Evolutionary conservation across 1,140 invertebrate species (phyloP).

Genomic region (Tetramorium alpestre): DNA sequence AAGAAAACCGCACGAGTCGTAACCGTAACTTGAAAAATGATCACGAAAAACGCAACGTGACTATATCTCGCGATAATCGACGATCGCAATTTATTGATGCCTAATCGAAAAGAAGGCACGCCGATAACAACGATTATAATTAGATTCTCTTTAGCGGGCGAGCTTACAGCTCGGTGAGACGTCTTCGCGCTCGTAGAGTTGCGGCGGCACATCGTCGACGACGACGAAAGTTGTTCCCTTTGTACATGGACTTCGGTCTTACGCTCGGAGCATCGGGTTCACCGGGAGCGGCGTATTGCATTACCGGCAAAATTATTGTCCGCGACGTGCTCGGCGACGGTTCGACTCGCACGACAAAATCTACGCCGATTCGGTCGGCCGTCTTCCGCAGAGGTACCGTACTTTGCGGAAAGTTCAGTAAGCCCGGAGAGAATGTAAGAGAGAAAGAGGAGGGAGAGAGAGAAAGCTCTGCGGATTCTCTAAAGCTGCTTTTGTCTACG

Average conservation of each 20-base stretch:
- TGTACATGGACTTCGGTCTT: conserved; percentile 30
- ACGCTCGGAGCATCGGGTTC: conserved; percentile 40
- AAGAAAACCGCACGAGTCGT: background rate
- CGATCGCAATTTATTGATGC: background rate
- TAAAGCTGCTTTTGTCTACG: conserved; percentile 58
- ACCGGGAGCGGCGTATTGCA: conserved; percentile 23
- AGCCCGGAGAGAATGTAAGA: conserved; percentile 9
- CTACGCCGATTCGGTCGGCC: conserved; percentile 38
- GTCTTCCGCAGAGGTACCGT: conserved; percentile 48
- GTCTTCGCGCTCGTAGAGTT: background rate
- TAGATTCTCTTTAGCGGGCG: background rate
- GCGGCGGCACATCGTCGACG: background rate
- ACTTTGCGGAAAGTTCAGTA: conserved; percentile 58
- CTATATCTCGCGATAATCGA: background rate
- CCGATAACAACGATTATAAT: conserved; percentile 1
- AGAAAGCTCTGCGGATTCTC: conserved; percentile 49
- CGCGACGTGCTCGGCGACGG: background rate
- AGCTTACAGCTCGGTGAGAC: background rate
- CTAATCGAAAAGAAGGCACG: background rate
- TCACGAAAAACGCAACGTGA: background rate
- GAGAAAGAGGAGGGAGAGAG: background rate
- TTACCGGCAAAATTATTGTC: conserved; percentile 63
- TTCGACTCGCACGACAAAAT: conserved; percentile 37
- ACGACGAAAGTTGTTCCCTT: conserved; percentile 39
- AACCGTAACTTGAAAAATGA: background rate